Evolutionary conservation across 2,888 invertebrate genomes (phyloP), one percentile per base, ranked within the genome.

Genomic region (Synergus japonicus): DNA sequence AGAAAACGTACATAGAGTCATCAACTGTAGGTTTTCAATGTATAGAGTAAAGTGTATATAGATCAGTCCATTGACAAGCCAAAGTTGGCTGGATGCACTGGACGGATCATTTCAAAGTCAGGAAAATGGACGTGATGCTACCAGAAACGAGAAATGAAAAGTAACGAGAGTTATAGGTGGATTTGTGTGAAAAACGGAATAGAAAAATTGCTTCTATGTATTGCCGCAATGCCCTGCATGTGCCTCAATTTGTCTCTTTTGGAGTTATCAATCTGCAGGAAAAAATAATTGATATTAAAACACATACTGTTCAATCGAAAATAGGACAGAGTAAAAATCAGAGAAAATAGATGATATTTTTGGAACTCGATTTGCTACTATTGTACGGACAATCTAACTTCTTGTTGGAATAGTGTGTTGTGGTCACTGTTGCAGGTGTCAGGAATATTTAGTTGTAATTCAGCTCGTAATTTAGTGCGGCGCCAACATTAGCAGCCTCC

Each of bases 91-190:
- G 84, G 82, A 85, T 85, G 83, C 78, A 81, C 84, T 54, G 79
- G 82, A 41, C 84, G 82, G 83, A 83, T 83, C 85, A 84, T 84
- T 85, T 87, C 86, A 85, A 85, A 86, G 86, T 84, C 78, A 80
- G 83, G 80, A 78, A 85, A 85, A 85, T 85, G 84, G 83, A 85
- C 83, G 82, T 78, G 79, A 22, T 60, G 79, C 76, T 76, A 63
- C 66, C 76, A 78, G 81, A 81, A 83, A 81, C 82, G 82, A 82
- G 82, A 79, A 84, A 84, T 84, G 84, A 83, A 85, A 85, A 83
- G 84, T 85, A 86, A 81, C 82, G 77, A 73, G 83, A 77, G 81
- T 79, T 60, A 79, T 81, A 80, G 81, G 80, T 81, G 29, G 29
- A 82, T 79, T 81, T 63, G 64, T 69, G 67, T 46, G 82, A 64